These are phyloP conservation scores for Pseudoatta argentina DNA, from an alignment of 1,140 invertebrate species.

Conservation along the genomic window DNA sequence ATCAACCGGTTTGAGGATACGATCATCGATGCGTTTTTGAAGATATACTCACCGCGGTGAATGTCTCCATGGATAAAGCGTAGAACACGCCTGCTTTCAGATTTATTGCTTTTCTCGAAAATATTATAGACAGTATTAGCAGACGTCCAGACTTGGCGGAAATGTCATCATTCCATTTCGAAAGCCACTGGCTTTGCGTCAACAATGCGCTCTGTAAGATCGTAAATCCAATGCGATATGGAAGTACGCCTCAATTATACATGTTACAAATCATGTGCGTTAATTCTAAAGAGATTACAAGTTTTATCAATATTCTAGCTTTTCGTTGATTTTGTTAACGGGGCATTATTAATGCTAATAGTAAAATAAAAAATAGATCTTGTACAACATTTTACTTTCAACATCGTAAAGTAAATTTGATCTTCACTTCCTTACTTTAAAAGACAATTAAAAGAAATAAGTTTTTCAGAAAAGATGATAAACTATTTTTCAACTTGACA, in stretches of 20 bases:
- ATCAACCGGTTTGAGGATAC: conserved; percentile 10
- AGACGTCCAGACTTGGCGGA: conserved; percentile 1
- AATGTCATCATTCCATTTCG: conserved; percentile 55
- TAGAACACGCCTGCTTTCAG: conserved; percentile 68
- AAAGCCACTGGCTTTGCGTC: conserved; percentile 66
- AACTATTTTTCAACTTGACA: too few species aligned
- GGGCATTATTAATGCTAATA: neutral
- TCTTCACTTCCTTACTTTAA: neutral
- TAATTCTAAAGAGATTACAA: conserved; percentile 5
- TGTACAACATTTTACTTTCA: neutral
- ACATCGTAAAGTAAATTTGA: neutral
- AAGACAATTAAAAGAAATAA: too few species aligned
- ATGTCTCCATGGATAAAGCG: conserved; percentile 67
- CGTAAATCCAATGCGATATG: neutral
- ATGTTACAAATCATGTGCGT: neutral
- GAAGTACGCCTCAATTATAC: conserved; percentile 10
- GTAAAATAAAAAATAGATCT: neutral
- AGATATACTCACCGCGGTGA: conserved; percentile 52
- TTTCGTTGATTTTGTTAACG: neutral
- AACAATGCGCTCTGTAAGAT: conserved; percentile 51
- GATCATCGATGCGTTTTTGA: neutral
- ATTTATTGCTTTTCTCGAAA: conserved; percentile 28
- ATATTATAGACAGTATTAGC: conserved; percentile 59
- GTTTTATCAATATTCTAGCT: neutral
- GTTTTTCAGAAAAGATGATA: too few species aligned